phyloP scores from a whole-genome alignment of 64 coral and sea anemone genomes.

The Hydrozoanthus tunicans region DNA sequence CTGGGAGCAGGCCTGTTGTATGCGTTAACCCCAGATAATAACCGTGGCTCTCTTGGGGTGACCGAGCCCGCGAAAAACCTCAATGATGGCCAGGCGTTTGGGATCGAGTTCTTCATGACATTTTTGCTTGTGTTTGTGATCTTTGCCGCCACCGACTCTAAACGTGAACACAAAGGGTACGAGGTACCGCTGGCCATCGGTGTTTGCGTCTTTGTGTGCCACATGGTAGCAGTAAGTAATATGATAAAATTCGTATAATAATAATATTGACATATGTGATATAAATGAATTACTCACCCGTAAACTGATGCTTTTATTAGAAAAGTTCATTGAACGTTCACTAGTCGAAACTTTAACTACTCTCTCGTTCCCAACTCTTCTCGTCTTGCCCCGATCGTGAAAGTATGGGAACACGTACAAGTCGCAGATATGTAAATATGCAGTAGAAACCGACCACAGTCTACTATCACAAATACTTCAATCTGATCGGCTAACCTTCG shows the following conservation, averaged over 20 bases:
- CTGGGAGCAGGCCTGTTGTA: conserved; percentile 78
- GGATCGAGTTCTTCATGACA: conserved; percentile 50
- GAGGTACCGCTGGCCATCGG: conserved; percentile 78
- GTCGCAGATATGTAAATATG: no score
- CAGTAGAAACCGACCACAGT: no score
- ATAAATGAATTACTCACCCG: no score
- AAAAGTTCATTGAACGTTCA: no score
- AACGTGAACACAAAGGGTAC: conserved; percentile 57
- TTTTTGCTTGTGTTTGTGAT: conserved; percentile 77
- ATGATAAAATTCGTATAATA: not conserved
- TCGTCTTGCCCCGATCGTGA: no score
- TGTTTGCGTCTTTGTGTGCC: conserved; percentile 77
- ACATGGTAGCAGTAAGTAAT: conserved; percentile 73
- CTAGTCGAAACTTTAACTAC: no score
- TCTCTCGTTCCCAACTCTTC: no score
- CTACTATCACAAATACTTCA: no score
- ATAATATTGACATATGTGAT: no score
- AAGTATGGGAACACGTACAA: no score
- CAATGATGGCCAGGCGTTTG: conserved; percentile 45
- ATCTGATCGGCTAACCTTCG: no score
- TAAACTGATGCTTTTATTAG: no score
- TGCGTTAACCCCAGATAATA: conserved; percentile 61
- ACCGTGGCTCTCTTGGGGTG: conserved; percentile 55
- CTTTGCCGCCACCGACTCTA: conserved; percentile 56
- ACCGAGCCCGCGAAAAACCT: conserved; percentile 55